Evolutionary conservation across 2,113 vertebrate genomes (phyloP).

Genomic region (Leptocoma aspasia): DNA sequence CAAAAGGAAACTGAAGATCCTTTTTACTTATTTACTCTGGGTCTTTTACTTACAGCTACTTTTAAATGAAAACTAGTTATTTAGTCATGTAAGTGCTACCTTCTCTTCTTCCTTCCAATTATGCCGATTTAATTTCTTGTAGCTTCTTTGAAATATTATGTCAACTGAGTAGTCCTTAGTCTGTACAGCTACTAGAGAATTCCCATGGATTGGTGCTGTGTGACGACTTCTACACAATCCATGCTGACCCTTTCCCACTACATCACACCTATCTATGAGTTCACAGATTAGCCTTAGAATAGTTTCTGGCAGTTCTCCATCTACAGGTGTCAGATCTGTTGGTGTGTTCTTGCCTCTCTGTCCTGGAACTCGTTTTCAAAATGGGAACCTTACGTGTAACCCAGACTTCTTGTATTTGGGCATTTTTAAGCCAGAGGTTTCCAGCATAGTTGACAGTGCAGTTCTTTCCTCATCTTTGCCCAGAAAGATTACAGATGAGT

Average conservation of each 20-base stretch:
- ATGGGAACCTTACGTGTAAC: rapidly evolving
- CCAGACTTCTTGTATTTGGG: not conserved
- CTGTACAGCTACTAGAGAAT: not conserved
- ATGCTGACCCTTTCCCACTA: not conserved
- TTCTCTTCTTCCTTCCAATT: not conserved
- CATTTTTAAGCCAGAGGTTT: not conserved
- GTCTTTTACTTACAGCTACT: not conserved
- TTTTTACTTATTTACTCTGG: not conserved
- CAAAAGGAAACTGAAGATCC: not conserved
- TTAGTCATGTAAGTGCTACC: not conserved
- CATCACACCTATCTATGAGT: not conserved
- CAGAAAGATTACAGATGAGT: not conserved
- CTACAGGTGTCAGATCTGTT: not conserved
- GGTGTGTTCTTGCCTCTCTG: not conserved
- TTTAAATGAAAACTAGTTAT: not conserved
- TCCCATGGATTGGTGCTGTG: not conserved
- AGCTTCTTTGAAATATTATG: not conserved
- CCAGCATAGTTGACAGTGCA: not conserved
- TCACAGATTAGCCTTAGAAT: not conserved
- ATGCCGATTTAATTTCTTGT: not conserved
- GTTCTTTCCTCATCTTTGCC: not conserved
- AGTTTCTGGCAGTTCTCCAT: not conserved
- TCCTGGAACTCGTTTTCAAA: not conserved
- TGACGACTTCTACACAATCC: not conserved
- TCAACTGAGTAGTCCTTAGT: not conserved